A percentile compares a stretch with the other conserved stretches of the same genome.
These are phyloP conservation scores for Brenthis daphne DNA, from an alignment of 2,888 invertebrate genomes.

Conservation along the genomic window DNA sequence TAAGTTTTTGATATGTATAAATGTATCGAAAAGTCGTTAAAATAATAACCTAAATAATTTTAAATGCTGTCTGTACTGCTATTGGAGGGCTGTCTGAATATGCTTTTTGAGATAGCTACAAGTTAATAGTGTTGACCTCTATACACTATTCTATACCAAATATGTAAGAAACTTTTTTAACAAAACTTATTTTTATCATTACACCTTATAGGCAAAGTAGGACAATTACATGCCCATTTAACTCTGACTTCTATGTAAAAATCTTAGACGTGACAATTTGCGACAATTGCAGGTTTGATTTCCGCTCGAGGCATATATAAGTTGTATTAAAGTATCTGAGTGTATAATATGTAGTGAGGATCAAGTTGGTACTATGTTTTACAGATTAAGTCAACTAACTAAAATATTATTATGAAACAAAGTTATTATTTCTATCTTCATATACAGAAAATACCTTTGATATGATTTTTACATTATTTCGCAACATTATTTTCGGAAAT, in stretches of 20 bases:
- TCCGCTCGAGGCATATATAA: too few relatives aligned
- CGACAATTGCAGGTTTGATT: too few relatives aligned
- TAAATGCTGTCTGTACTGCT: conserved; percentile 18
- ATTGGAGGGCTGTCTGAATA: conserved; percentile 29
- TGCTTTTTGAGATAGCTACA: conserved; percentile 34
- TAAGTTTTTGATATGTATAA: not conserved
- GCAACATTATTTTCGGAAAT: too few relatives aligned
- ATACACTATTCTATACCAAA: conserved; percentile 28
- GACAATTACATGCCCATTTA: not conserved
- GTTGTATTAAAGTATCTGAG: too few relatives aligned
- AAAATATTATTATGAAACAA: too few relatives aligned
- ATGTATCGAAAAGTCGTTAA: not conserved
- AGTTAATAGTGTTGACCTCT: conserved; percentile 30
- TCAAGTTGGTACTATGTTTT: too few relatives aligned
- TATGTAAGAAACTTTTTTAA: conserved; percentile 15
- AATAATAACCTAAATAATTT: not conserved
- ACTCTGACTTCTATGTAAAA: not conserved
- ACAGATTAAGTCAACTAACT: too few relatives aligned
- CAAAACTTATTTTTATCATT: conserved; percentile 14
- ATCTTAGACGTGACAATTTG: too few relatives aligned
- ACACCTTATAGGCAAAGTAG: conserved; percentile 15
- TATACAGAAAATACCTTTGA: too few relatives aligned
- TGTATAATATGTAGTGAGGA: too few relatives aligned
- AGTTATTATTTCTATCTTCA: too few relatives aligned
- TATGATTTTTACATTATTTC: too few relatives aligned